phyloP scores from a whole-genome alignment of 1,140 invertebrate species.

The Lepidostoma basale region DNA sequence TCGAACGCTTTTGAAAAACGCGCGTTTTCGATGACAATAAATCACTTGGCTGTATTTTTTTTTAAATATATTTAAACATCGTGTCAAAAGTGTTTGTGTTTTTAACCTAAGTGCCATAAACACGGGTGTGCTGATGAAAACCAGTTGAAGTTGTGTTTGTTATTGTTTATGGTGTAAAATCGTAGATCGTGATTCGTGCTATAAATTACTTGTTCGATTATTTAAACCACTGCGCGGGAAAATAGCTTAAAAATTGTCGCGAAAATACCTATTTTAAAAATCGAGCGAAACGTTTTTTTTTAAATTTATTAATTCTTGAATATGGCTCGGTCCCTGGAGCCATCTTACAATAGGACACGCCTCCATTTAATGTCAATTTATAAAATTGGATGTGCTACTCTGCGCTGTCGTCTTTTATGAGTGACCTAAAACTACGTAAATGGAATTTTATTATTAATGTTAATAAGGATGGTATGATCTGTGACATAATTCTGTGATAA shows the following conservation, averaged over 20 bases:
- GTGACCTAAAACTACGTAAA: slow-evolving; percentile 6
- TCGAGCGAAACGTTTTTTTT: too few species aligned
- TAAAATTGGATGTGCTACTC: slow-evolving; percentile 1
- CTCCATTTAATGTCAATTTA: slow-evolving; percentile 16
- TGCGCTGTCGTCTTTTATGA: slow-evolving; percentile 8
- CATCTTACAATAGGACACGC: not conserved
- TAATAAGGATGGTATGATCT: slow-evolving; percentile 5
- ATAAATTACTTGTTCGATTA: not conserved
- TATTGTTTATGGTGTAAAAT: slow-evolving; percentile 19
- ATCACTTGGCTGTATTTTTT: too few species aligned
- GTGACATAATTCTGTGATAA: slow-evolving; percentile 14
- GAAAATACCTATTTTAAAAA: too few species aligned
- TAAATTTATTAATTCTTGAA: too few species aligned
- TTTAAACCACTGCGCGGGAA: too few species aligned
- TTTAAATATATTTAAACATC: not conserved
- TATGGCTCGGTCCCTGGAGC: not conserved
- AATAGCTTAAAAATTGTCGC: too few species aligned
- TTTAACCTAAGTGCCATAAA: slow-evolving; percentile 5
- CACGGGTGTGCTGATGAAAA: slow-evolving; percentile 7
- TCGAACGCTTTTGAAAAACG: not conserved
- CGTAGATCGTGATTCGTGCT: not conserved
- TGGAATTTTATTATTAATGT: not conserved
- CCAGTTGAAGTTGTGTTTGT: slow-evolving; percentile 5
- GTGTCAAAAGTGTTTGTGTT: not conserved
- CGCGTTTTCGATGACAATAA: not conserved